phyloP scores from a whole-genome alignment of 2,113 vertebrate genomes.

The Brachyhypopomus occidentalis region DNA sequence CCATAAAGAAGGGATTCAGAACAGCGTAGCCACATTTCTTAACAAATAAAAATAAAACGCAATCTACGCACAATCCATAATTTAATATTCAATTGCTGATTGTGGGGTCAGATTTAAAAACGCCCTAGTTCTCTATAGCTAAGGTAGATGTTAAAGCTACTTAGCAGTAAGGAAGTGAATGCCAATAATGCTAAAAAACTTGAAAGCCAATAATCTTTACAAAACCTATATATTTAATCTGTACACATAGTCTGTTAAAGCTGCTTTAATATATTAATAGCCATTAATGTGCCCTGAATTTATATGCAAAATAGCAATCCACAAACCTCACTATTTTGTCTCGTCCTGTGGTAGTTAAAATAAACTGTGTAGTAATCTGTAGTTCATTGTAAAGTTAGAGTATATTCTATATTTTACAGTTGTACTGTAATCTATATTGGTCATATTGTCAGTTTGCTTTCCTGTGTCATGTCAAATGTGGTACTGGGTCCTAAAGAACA shows the following conservation, averaged over 20 bases:
- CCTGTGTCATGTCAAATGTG: too few species aligned
- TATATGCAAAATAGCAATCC: too few species aligned
- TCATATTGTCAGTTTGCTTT: too few species aligned
- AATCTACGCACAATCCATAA: constrained; percentile 7
- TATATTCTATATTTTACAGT: too few species aligned
- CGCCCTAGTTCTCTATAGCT: not conserved
- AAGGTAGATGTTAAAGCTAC: not conserved
- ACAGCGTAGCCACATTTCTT: not conserved
- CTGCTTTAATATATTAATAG: too few species aligned
- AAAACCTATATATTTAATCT: not conserved
- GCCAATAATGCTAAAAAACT: constrained; percentile 19
- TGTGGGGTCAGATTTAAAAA: not conserved
- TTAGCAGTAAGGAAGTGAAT: not conserved
- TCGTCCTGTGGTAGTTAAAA: too few species aligned
- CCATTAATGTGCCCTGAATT: too few species aligned
- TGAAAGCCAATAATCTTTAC: not conserved
- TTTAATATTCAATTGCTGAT: not conserved
- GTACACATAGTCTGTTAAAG: not conserved
- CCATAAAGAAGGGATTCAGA: not conserved
- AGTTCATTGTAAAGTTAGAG: too few species aligned
- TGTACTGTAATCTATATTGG: too few species aligned
- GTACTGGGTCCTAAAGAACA: too few species aligned
- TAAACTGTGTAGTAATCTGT: too few species aligned
- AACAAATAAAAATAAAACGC: not conserved
- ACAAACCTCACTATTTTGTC: too few species aligned